A percentile compares a stretch with the other conserved stretches of the same genome.
Conservation (phyloP, 2,797 vertebrate genomes). For the Mallotus villosus region DNA sequence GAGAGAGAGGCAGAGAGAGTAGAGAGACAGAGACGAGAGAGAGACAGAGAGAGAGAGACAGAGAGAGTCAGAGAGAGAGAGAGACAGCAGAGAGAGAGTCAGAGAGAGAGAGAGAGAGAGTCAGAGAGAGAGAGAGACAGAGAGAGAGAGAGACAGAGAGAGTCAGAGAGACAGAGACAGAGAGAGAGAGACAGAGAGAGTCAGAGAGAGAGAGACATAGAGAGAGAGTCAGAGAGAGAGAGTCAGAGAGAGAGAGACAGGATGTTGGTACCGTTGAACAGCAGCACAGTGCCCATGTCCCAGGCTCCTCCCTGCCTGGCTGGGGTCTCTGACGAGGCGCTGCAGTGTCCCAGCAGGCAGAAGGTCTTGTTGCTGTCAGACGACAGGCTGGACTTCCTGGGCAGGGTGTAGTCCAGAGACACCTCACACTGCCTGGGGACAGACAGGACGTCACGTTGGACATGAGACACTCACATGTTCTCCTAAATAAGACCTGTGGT, state of each 20-base stretch:
- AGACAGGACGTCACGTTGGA: not conserved
- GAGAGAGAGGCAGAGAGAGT: conserved; percentile 15
- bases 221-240: not conserved
- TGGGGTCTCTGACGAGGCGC: conserved; percentile 78
- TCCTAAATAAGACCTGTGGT: not conserved
- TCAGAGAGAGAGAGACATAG: not conserved
- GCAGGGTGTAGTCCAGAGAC: conserved; percentile 88
- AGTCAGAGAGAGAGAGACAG: conserved; percentile 4
- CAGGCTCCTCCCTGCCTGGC: conserved; percentile 74
- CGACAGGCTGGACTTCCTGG: conserved; percentile 91
- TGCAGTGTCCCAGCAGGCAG: conserved; percentile 91
- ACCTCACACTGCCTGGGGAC: conserved; percentile 85
- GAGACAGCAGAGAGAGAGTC: not conserved
- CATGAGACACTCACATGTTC: not conserved
- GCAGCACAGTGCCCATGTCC: conserved; percentile 91
- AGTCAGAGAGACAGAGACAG: conserved; percentile 3
- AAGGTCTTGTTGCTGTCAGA: conserved; percentile 96
- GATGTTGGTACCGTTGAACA: conserved; percentile 86
- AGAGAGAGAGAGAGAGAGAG: not conserved
- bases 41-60: not conserved
- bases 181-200: not conserved
- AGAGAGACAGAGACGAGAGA: not conserved
- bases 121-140: not conserved
- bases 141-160: not conserved
- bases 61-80: not conserved